phyloP scores from a whole-genome alignment of 2,113 vertebrate genomes.

The Halcyon malimbica region DNA sequence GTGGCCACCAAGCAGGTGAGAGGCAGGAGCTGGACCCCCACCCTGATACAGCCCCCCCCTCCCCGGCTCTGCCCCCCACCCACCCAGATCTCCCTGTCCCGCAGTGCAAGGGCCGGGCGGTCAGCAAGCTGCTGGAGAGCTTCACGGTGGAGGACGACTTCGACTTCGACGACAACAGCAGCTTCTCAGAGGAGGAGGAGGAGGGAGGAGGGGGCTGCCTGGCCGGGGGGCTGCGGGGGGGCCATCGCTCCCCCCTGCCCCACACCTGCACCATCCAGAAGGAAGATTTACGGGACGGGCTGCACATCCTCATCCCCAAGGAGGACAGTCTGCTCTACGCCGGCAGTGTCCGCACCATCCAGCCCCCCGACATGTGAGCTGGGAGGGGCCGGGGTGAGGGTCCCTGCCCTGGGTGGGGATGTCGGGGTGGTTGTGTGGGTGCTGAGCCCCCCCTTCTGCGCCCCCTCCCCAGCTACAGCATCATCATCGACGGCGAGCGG shows the following conservation, averaged over 20 bases:
- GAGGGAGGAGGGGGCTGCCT: background rate
- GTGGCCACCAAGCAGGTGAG: conserved; percentile 75
- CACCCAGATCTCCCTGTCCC: background rate
- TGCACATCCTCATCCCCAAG: conserved; percentile 92
- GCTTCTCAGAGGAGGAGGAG: conserved; percentile 89
- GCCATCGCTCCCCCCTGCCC: background rate
- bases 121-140: conserved; percentile 92
- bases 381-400: background rate
- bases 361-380: conserved; percentile 89
- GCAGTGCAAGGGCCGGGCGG: conserved; percentile 86
- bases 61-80: background rate
- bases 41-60: rapidly evolving
- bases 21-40: rapidly evolving
- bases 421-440: rapidly evolving
- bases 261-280: conserved; percentile 87
- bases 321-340: conserved; percentile 94
- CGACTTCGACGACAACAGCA: conserved; percentile 89
- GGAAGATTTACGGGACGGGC: conserved; percentile 88
- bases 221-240: background rate
- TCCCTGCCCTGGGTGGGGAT: background rate
- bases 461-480: conserved; percentile 83
- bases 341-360: conserved; percentile 87
- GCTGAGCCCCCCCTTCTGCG: background rate
- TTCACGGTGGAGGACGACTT: conserved; percentile 91
- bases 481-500: conserved; percentile 91